phyloP scores from a whole-genome alignment of 2,113 vertebrate genomes.

The Plectropomus leopardus region DNA sequence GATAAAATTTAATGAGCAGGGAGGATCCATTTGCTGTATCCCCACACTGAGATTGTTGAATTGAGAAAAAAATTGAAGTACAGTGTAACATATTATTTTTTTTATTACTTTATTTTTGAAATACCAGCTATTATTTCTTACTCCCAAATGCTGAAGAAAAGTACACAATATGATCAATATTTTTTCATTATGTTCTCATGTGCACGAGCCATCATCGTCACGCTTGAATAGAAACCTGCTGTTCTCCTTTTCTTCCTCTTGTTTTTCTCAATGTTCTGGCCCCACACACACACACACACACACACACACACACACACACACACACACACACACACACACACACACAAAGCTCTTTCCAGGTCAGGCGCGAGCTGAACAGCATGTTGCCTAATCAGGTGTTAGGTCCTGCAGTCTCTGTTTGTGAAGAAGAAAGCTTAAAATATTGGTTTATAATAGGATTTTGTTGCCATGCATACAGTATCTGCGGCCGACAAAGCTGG shows the following conservation, averaged over 20 bases:
- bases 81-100: too few species aligned
- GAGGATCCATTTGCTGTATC: not conserved
- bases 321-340: constrained; percentile 22
- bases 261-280: constrained; percentile 3
- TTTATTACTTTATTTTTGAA: constrained; percentile 31
- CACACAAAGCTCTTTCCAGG: constrained; percentile 9
- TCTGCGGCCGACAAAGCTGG: not conserved
- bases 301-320: constrained; percentile 11
- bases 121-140: not conserved
- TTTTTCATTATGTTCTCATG: constrained; percentile 15
- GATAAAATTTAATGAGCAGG: constrained; percentile 20
- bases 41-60: not conserved
- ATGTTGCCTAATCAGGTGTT: constrained; percentile 38
- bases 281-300: not conserved
- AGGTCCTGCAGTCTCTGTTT: constrained; percentile 19
- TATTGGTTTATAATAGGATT: constrained; percentile 18
- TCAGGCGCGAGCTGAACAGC: constrained; percentile 28
- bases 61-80: not conserved
- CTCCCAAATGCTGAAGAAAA: not conserved
- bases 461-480: constrained; percentile 11
- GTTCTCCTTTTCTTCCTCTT: constrained; percentile 6
- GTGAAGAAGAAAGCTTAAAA: constrained; percentile 1
- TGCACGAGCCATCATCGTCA: not conserved
- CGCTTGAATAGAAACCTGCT: constrained; percentile 24
- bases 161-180: constrained; percentile 20